phyloP scores from a whole-genome alignment of 2,797 vertebrate genomes.

The Catamblyrhynchus diadema region DNA sequence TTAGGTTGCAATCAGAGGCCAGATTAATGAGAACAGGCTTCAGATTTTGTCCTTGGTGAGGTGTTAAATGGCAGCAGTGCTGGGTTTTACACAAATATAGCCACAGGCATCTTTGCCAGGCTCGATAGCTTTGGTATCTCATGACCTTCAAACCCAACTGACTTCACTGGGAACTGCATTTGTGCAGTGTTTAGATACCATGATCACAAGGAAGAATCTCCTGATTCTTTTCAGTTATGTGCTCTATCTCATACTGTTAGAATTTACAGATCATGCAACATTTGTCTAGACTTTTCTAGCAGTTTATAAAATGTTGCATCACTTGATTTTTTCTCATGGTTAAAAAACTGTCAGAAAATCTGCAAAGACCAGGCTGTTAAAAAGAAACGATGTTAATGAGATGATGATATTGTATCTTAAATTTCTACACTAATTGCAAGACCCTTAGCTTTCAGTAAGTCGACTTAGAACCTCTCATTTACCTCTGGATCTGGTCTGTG shows the following conservation, averaged over 20 bases:
- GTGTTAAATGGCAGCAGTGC: not conserved
- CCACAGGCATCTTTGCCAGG: not conserved
- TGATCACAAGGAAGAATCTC: not conserved
- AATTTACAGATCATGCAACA: not conserved
- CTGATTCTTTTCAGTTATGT: not conserved
- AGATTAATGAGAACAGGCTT: not conserved
- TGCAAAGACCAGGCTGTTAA: rapidly evolving
- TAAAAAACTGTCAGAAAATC: not conserved
- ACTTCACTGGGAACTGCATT: not conserved
- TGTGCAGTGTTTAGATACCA: not conserved
- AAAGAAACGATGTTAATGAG: not conserved
- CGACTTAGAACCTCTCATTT: not conserved
- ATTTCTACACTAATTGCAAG: not conserved
- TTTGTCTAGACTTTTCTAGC: not conserved
- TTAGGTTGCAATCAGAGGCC: not conserved
- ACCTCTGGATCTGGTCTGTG: not conserved
- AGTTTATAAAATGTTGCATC: not conserved
- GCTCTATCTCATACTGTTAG: not conserved
- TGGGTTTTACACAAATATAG: not conserved
- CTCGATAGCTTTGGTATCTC: not conserved
- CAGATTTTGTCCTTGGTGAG: not conserved
- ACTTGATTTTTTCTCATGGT: not conserved
- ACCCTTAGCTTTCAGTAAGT: not conserved
- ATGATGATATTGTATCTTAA: not conserved
- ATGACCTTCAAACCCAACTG: not conserved